Evolutionary conservation across 2,888 invertebrate species (phyloP), one percentile per base, ranked within the genome.

Genomic region (Meiosimyza platycephala): DNA sequence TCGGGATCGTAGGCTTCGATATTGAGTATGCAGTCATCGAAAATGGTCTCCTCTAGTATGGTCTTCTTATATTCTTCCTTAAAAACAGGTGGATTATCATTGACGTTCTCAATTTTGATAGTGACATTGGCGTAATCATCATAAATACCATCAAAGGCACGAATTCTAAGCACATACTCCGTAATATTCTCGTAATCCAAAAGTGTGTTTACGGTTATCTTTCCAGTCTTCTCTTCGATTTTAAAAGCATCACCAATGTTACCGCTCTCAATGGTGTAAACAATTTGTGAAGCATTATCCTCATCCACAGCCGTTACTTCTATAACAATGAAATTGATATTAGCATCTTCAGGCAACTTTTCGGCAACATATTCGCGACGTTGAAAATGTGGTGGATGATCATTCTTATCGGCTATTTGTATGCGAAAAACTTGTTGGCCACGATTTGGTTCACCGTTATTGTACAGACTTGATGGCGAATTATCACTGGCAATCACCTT

Each of bases 401-500:
- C 99, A 86, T 99, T 99, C 84, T 95, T 95, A 88, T 99, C 99
- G 28, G 95, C 96, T 59, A 99, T 97, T 83, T 93, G 93, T 80
- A 98, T 96, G 78, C 93, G 91, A 83, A 97, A 95, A 69, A 93
- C 93, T 87, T 95, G 95, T 79, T 93, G 91, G 3, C 91, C 91
- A 63, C 89, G 90, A 86, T 96, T 96, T 69, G 92, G 95, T 81
- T 93, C 89, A 0, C 90, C 90, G 50, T 89, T 90, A 60, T 88
- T 88, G 67, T 88, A 90, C 54, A 94, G 86, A 48, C 94, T 94
- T 13, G 97, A 97, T 3, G 94, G 94, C 0, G 94, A 94, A 83
- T 95, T 95, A 85, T 99, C 99, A 28, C 92, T 92, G 0, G 97
- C 98, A 80, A 93, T 93, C 6, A 98, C 94, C 84, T 95, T 95